phyloP scores from a whole-genome alignment of 2,888 invertebrate species.

The Xestia ashworthii region DNA sequence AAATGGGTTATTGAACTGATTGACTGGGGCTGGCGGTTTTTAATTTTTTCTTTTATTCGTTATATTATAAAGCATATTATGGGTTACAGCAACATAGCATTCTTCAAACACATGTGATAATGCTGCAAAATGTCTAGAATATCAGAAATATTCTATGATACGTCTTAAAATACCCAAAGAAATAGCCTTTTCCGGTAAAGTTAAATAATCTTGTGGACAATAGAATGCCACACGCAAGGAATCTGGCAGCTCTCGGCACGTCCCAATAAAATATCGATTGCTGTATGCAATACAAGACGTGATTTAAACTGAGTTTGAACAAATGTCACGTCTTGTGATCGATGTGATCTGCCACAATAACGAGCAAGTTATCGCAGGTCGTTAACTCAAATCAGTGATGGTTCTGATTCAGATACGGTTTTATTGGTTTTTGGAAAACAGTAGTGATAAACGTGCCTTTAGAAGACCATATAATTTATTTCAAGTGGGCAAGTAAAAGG shows the following conservation, averaged over 20 bases:
- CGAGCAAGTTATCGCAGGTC: background rate
- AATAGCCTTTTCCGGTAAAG: conserved; percentile 12
- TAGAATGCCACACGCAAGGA: conserved; percentile 12
- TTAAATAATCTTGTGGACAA: conserved; percentile 27
- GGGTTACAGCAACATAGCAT: background rate
- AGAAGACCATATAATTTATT: background rate
- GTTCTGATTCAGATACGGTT: background rate
- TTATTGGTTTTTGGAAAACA: background rate
- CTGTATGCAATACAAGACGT: conserved; percentile 13
- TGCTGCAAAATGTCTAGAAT: background rate
- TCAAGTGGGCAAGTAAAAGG: background rate
- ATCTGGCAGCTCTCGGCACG: conserved; percentile 13
- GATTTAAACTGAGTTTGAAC: conserved; percentile 13
- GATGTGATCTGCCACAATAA: background rate
- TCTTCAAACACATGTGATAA: background rate
- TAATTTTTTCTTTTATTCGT: background rate
- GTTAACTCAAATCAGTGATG: background rate
- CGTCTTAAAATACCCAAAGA: background rate
- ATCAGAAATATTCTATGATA: background rate
- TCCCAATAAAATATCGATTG: conserved; percentile 14
- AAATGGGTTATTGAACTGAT: conserved; percentile 22
- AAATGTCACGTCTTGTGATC: conserved; percentile 9
- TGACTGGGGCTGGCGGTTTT: background rate
- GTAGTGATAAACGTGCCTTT: background rate
- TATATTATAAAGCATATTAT: background rate